These are phyloP conservation scores for Anthopleura xanthogrammica DNA, from an alignment of 92 coral and sea anemone genomes.

Conservation along the genomic window DNA sequence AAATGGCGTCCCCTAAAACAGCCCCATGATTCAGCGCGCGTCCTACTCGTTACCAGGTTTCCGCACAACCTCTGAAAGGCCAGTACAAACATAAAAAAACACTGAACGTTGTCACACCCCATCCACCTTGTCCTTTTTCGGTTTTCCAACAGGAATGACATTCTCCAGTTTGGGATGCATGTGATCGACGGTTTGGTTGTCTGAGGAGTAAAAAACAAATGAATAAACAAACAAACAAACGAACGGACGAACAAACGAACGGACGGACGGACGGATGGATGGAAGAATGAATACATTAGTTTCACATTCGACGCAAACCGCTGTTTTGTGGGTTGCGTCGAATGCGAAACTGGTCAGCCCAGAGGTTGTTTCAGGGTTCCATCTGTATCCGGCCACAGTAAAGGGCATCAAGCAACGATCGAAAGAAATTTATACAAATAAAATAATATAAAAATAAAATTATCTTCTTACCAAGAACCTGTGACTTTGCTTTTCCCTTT, in stretches of 20 bases:
- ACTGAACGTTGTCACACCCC: conserved; percentile 18
- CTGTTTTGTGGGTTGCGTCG: no score
- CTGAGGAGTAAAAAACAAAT: neutral
- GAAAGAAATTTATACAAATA: neutral
- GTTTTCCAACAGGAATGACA: conserved; percentile 34
- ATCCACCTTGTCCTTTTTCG: conserved; percentile 47
- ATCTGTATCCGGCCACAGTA: neutral
- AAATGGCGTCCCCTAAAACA: no score
- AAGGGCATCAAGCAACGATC: neutral
- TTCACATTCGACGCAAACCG: no score
- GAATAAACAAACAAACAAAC: neutral
- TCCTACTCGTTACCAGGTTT: no score
- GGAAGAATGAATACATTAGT: no score
- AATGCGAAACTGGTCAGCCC: no score
- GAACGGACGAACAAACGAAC: no score
- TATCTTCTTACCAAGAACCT: conserved; percentile 51
- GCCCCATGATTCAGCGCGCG: no score
- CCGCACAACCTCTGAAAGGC: neutral
- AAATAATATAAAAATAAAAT: neutral
- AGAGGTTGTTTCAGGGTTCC: no score
- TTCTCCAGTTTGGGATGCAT: conserved; percentile 33
- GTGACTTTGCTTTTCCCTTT: conserved; percentile 58
- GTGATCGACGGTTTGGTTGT: conserved; percentile 23
- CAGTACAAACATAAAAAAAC: neutral
- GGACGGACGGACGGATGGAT: no score